Base-by-base conservation (phyloP, 2,113 vertebrate genomes). In the Ciconia stormi region DNA sequence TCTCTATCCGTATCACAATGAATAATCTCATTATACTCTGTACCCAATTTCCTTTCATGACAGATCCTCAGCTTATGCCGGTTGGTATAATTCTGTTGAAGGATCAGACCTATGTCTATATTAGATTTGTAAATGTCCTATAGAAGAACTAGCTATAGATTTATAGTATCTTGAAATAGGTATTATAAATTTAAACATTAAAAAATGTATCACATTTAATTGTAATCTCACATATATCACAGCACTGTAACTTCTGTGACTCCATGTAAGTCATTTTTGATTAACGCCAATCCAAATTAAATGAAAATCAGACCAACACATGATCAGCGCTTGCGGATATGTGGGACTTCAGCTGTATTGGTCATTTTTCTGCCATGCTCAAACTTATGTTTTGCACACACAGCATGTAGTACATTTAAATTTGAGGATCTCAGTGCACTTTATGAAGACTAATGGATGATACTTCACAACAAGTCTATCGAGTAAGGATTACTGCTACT, bases 21-120 rank as follows among this genome's bases (percentile, higher is more conserved):
- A 91, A 89, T 79, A 72, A 94, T 89, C 89, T 95, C 89, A 79
- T 93, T 95, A 87, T 72, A 65, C 14, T 82, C 77, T 6, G 5
- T 78, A 93, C 40, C 50, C 73, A 76, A 89, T 96, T 95, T 96
- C 73, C 83, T 94, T 87, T 95, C 73, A 52, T 89, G 92, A 93
- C 91, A 95, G 93, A 91, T 89, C 66, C 84, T 82, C 44, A 65
- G 23, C 9, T 95, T 89, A 65, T 69, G 36, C 53, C 0, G 0
- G 44, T 55, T 84, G 19, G 27, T 84, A 42, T 49, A 79, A 87
- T 49, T 72, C 73, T 61, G 30, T 55, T 86, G 26, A 95, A 92
- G 46, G 44, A 94, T 61, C 52, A 76, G 80, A 44, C 25, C 44
- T 72, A 74, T 59, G 34, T 82, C 83, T 95, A 5, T 65, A 94